Evolutionary conservation across 2,797 vertebrate genomes (phyloP).

Genomic region (Ptychobarbus kaznakovi): DNA sequence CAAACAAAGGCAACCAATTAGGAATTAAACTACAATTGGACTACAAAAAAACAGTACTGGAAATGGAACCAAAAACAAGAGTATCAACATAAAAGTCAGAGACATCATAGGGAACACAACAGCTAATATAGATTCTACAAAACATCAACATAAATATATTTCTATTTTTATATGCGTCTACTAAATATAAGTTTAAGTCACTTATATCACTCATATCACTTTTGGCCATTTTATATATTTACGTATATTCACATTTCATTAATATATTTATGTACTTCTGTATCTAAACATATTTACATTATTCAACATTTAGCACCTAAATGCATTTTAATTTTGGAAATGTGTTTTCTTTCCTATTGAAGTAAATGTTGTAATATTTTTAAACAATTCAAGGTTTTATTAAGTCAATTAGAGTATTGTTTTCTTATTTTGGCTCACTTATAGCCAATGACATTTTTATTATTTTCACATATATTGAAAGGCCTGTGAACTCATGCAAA

Average conservation of each 20-base stretch:
- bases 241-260: not conserved
- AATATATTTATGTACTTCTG: not conserved
- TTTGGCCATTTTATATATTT: not conserved
- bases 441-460: not conserved
- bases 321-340: not conserved
- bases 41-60: not conserved
- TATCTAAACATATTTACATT: not conserved
- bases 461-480: slow-evolving; percentile 56
- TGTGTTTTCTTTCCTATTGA: not conserved
- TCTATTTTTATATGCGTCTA: not conserved
- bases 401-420: too few species aligned
- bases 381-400: not conserved
- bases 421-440: not conserved
- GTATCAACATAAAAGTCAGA: not conserved
- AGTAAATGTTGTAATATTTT: not conserved
- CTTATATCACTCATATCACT: not conserved
- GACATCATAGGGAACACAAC: not conserved
- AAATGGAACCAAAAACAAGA: not conserved
- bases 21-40: not conserved
- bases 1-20: not conserved
- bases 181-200: not conserved
- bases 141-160: not conserved
- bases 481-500: slow-evolving; percentile 68
- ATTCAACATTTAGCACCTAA: not conserved
- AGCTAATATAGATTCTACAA: not conserved